Percentiles rank a stretch among this genome's conserved stretches.
Evolutionary conservation across 2,797 vertebrate genomes (phyloP).

Genomic region (Gouania willdenowi): DNA sequence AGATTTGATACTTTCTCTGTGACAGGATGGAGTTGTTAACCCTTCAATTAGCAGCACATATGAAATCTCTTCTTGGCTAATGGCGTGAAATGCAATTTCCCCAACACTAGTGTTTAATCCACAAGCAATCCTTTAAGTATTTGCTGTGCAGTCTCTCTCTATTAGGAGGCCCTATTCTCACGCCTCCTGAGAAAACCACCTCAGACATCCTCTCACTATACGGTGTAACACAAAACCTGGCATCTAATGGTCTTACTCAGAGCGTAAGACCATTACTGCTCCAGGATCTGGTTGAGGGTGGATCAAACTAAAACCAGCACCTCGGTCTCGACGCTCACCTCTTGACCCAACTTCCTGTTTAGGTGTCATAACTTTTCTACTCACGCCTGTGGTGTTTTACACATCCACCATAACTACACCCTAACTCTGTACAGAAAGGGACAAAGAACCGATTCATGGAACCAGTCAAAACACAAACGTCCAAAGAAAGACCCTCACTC

Average conservation of each 20-base stretch:
- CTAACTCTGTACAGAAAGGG: constrained; percentile 15
- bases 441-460: constrained; percentile 35
- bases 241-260: constrained; percentile 34
- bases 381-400: neutral
- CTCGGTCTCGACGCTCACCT: constrained; percentile 45
- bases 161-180: constrained; percentile 40
- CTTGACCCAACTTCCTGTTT: constrained; percentile 67
- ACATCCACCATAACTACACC: neutral
- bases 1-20: constrained; percentile 2
- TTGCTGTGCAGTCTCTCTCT: constrained; percentile 37
- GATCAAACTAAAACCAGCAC: constrained; percentile 34
- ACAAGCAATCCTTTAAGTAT: constrained; percentile 38
- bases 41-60: constrained; percentile 41
- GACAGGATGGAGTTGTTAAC: constrained; percentile 17
- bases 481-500: constrained; percentile 1
- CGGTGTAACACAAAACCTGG: constrained; percentile 59
- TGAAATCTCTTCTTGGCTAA: constrained; percentile 31
- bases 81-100: constrained; percentile 52
- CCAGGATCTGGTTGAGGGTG: constrained; percentile 24
- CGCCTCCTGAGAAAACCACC: constrained; percentile 38
- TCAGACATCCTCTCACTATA: constrained; percentile 36
- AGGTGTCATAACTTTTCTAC: constrained; percentile 55
- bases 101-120: constrained; percentile 48
- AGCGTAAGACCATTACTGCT: constrained; percentile 28
- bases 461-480: constrained; percentile 8